Evolutionary conservation across 2,888 invertebrate genomes (phyloP), one percentile per base, ranked within the genome.

Genomic region (Cantharis rustica): DNA sequence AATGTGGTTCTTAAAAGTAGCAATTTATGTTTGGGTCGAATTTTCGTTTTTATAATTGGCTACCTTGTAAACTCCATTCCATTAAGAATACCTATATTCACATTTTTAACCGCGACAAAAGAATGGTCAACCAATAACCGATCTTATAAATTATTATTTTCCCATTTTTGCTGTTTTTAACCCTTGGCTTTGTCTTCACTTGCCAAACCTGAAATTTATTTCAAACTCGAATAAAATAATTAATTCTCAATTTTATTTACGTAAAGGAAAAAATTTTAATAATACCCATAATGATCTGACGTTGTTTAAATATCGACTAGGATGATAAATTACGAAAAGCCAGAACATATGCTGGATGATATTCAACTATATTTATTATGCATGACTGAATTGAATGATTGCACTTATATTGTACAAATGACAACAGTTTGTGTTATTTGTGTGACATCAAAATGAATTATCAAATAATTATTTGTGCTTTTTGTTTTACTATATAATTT

Each of bases 1-100:
- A 88, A 88, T 87, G 86, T 84, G 83, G 84, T 84, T 84, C 84
- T 82, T 81, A 83, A 78, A 81, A 79, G 76, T 79, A 75, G 80
- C 81, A 78, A 81, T 81, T 81, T 81, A 81, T 81, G 79, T 80
- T 79, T 78, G 78, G 78, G 77, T 77, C 77, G 81, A 80, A 78
- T 78, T 76, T 77, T 83, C 78, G 84, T 81, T 83, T 85, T 84
- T 84, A 83, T 85, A 85, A 85, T 85, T 85, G 85, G 84, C 81
- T 77, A 77, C 75, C 79, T 81, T 79, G 77, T 79, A 75, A 73
- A 76, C 75, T 70, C 72, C 75, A 72, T 78, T 76, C 76, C 76
- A 76, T 73, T 77, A 69, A 68, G 78, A 73, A 78, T 78, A 79
- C 74, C 71, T 75, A 47, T 47, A 47, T 75, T 76, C 71, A 63